Conservation (phyloP, 1,140 invertebrate genomes). For the Drosophila mojavensis region DNA sequence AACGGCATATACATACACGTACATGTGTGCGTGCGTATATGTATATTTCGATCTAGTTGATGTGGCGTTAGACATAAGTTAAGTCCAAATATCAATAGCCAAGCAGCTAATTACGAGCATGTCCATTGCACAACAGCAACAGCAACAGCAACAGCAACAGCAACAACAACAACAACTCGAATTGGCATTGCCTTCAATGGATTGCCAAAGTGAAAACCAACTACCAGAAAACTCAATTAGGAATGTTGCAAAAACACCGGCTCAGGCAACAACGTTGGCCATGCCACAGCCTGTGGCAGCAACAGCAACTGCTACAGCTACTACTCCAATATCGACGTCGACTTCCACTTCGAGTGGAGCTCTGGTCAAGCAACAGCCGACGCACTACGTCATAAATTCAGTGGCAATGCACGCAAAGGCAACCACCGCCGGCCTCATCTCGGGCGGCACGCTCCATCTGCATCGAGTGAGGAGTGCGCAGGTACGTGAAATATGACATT, state of each 20-base stretch:
- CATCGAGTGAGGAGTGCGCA: slow-evolving; percentile 67
- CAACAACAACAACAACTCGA: slow-evolving; percentile 44
- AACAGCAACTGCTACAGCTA: not conserved
- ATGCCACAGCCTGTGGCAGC: slow-evolving; percentile 37
- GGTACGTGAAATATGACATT: slow-evolving; percentile 65
- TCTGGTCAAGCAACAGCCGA: slow-evolving; percentile 44
- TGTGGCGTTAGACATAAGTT: slow-evolving; percentile 53
- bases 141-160: slow-evolving; percentile 40
- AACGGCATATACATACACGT: not conserved
- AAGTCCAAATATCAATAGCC: slow-evolving; percentile 28
- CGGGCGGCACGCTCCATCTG: slow-evolving; percentile 65
- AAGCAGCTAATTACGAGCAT: slow-evolving; percentile 60
- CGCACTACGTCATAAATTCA: slow-evolving; percentile 80
- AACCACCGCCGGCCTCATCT: slow-evolving; percentile 64
- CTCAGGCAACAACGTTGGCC: slow-evolving; percentile 34
- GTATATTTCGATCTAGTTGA: slow-evolving; percentile 12
- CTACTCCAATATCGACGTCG: not conserved
- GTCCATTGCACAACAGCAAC: slow-evolving; percentile 52
- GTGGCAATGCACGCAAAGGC: slow-evolving; percentile 72
- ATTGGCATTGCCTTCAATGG: slow-evolving; percentile 52
- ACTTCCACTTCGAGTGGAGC: slow-evolving; percentile 3
- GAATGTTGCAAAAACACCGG: slow-evolving; percentile 60
- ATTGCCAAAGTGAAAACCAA: slow-evolving; percentile 74
- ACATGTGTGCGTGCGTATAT: too few relatives aligned
- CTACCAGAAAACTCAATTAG: slow-evolving; percentile 80